Evolutionary conservation across 1,140 invertebrate genomes (phyloP).

Genomic region (Drosophila rhopaloa): DNA sequence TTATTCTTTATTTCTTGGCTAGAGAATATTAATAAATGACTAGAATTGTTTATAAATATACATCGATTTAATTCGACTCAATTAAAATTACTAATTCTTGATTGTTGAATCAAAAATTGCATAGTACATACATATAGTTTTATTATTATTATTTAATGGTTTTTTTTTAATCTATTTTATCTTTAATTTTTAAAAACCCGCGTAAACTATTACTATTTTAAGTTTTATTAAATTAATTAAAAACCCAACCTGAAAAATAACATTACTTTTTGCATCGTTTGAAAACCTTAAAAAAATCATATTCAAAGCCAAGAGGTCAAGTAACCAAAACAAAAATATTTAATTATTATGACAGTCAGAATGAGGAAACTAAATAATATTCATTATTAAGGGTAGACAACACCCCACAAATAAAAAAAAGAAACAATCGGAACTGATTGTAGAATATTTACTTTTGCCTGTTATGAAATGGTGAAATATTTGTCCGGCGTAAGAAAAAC

Average conservation of each 20-base stretch:
- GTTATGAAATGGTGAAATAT: slow-evolving; percentile 46
- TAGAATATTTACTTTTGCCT: slow-evolving; percentile 53
- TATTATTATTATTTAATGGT: no score
- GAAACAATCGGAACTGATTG: slow-evolving; percentile 52
- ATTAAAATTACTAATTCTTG: no score
- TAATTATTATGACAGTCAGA: slow-evolving; percentile 64
- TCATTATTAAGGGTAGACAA: slow-evolving; percentile 28
- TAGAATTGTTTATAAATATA: neutral
- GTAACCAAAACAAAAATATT: slow-evolving; percentile 24
- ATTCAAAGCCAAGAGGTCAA: neutral
- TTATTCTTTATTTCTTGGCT: slow-evolving; percentile 6
- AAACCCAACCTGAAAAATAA: neutral
- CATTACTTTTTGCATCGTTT: neutral
- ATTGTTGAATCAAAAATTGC: neutral
- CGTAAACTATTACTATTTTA: no score
- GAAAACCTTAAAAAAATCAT: neutral
- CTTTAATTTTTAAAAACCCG: no score
- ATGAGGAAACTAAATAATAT: slow-evolving; percentile 19
- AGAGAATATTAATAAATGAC: slow-evolving; percentile 6
- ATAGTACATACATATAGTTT: no score
- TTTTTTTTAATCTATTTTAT: no score
- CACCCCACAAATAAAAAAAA: slow-evolving; percentile 17
- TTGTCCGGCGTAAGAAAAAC: slow-evolving; percentile 46
- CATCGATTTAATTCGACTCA: no score
- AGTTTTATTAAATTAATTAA: no score